Base-by-base conservation (phyloP, 2,888 invertebrate genomes). In the Watsonalla cultraria region DNA sequence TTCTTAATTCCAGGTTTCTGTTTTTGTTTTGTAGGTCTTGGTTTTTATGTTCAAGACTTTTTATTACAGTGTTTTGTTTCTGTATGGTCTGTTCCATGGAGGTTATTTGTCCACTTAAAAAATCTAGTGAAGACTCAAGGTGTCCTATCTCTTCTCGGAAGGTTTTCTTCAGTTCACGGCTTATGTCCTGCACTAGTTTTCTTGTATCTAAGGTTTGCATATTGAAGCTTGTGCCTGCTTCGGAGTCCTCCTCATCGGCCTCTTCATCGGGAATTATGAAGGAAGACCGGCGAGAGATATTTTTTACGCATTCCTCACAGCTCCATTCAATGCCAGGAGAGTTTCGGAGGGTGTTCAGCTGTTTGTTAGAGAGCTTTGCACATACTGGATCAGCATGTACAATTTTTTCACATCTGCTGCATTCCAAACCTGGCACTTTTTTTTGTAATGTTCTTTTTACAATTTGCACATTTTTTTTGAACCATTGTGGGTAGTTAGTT, bases 11-110 rank as follows among this genome's bases (percentile, higher is more conserved):
- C 11, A 56, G 37, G 39, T 66, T 60, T 48, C 64, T 65, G 14
- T 66, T 66, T 57, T 54, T 61, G 15, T 62, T 62, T 8, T 49
- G 24, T 2, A 60, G 48, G 11, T 66, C 65, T 37, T 54, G 47
- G 45, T 68, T 64, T 64, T 68, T 64, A 42, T 62, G 45, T 45
- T 64, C 61, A 2, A 66, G 48, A 6, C 56, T 54, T n/a, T 45
- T 45, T 45, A 45, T 45, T 5, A 37, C 47, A 35, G 52, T 46
- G 24, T 45, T n/a, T n/a, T 45, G 47, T 8, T 47, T 47, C 5
- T 33, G 13, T 13, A 33, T 47, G 5, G 15, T 14, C 13, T 45
- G 45, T 45, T 45, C 45, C 45, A 45, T 45, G 9, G 45, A 7
- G 45, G 45, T n/a, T 6, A 45, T 45, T n/a, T 45, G 45, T 9